Percentiles rank a stretch among this genome's conserved stretches.
Evolutionary conservation across 2,113 vertebrate species (phyloP).

Genomic region (Thalassoma bifasciatum): DNA sequence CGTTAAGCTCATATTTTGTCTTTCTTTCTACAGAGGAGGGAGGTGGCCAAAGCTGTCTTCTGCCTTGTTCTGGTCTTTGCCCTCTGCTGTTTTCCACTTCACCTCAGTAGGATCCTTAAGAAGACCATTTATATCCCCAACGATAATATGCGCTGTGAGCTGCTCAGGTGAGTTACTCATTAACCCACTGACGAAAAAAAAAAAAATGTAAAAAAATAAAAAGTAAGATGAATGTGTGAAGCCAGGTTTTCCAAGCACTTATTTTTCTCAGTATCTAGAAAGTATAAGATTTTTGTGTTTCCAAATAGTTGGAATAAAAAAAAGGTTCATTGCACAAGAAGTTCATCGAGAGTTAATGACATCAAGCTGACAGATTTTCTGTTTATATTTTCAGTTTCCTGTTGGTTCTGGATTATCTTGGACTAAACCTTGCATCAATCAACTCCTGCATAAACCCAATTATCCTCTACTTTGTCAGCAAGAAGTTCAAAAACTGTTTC

Average conservation of each 20-base stretch:
- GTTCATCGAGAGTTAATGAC: too few species aligned
- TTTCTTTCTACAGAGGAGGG: slow-evolving; percentile 87
- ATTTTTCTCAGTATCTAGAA: too few species aligned
- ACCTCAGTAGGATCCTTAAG: slow-evolving; percentile 94
- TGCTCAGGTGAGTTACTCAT: slow-evolving; percentile 87
- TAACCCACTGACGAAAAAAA: too few species aligned
- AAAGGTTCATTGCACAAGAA: too few species aligned
- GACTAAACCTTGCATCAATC: slow-evolving; percentile 93
- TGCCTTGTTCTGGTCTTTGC: slow-evolving; percentile 97
- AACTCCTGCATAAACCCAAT: slow-evolving; percentile 99
- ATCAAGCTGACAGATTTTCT: slow-evolving; percentile 16
- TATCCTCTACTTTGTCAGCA: slow-evolving; percentile 98
- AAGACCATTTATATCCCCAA: slow-evolving; percentile 83
- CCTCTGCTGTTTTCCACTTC: slow-evolving; percentile 97
- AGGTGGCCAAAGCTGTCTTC: slow-evolving; percentile 98
- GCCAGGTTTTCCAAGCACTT: too few species aligned
- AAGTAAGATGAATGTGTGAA: too few species aligned
- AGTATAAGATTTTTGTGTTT: too few species aligned
- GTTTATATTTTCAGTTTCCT: slow-evolving; percentile 86
- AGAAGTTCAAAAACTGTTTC: slow-evolving; percentile 99
- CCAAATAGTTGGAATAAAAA: too few species aligned
- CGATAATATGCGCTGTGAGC: slow-evolving; percentile 88
- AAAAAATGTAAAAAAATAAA: too few species aligned
- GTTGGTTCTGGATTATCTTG: slow-evolving; percentile 91
- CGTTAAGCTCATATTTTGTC: slow-evolving; percentile 8